A percentile compares a stretch with the other conserved stretches of the same genome.
phyloP scores from a whole-genome alignment of 1,140 invertebrate species.

The Diplogasteroides magnus region DNA sequence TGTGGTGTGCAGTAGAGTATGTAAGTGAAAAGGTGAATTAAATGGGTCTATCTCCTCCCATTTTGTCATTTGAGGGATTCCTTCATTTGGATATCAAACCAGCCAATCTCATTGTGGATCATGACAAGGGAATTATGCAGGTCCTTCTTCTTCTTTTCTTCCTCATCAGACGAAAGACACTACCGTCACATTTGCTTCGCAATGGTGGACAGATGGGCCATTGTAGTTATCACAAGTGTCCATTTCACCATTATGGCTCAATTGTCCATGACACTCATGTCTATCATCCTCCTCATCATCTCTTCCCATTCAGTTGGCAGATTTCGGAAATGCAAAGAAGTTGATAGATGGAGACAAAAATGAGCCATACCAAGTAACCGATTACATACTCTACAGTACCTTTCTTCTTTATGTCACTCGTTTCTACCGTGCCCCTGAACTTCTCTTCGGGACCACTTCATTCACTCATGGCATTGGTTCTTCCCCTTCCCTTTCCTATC shows the following conservation, averaged over 20 bases:
- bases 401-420: conserved; percentile 19
- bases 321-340: conserved; percentile 31
- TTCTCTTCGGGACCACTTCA: conserved; percentile 25
- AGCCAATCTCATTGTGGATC: conserved; percentile 29
- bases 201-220: no score
- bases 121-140: conserved; percentile 4
- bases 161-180: no score
- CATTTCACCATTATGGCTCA: no score
- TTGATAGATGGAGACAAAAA: conserved; percentile 6
- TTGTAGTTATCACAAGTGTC: no score
- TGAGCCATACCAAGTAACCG: conserved; percentile 15
- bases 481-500: not conserved
- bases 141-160: no score
- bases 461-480: conserved; percentile 23
- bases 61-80: conserved; percentile 12
- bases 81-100: conserved; percentile 34
- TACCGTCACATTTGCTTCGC: no score
- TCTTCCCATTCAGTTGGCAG: conserved; percentile 33
- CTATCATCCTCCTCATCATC: no score
- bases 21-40: not conserved
- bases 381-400: no score
- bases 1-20: conserved; percentile 17
- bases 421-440: conserved; percentile 32
- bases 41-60: not conserved
- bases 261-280: no score